Evolutionary conservation across 2,888 invertebrate species (phyloP), one percentile per base, ranked within the genome.

Genomic region (Dinocampus coccinellae): DNA sequence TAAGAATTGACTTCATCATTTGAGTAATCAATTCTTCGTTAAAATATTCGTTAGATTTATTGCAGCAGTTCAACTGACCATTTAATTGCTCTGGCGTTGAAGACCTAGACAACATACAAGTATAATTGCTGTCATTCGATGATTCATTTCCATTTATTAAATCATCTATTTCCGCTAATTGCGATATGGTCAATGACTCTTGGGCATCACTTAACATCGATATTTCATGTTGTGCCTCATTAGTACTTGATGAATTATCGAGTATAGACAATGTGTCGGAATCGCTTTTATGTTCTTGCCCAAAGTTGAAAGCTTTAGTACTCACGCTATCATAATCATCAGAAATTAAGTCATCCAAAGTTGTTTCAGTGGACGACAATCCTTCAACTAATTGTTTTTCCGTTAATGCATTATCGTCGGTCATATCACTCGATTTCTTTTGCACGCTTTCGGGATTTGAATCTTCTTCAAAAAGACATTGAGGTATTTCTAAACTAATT

Each of bases 381-480:
- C 9, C 13, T 13, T 55, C 55, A 4, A 13, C 9, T 2, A 26
- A 11, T 55, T 13, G 20, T 24, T 3, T 13, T 24, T 52, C 11
- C n/a, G n/a, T n/a, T 20, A 52, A 34, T 10, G 16, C 11, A 53
- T 9, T 26, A 9, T 62, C 42, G 20, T 64, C 47, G 9, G 57
- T 55, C 26, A 55, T 26, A 29, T 65, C 69, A 20, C 1, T 16
- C 3, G 6, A n/a, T 63, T 55, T 73, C 9, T 58, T 70, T 13
- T 64, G 34, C 33, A 42, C 39, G 26, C 65, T 55, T 29, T 75
- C 36, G 0, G 70, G 55, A 57, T 72, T 76, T 0, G 76, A 78
- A 65, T 78, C 78, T 39, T 78, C 78, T 36, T 76, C 78, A 73
- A 78, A 78, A 2, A 78, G 67, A 63, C 76, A 78, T 2, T 70